Evolutionary conservation across 2,113 vertebrate species (phyloP).

Genomic region (Datnioides undecimradiatus): DNA sequence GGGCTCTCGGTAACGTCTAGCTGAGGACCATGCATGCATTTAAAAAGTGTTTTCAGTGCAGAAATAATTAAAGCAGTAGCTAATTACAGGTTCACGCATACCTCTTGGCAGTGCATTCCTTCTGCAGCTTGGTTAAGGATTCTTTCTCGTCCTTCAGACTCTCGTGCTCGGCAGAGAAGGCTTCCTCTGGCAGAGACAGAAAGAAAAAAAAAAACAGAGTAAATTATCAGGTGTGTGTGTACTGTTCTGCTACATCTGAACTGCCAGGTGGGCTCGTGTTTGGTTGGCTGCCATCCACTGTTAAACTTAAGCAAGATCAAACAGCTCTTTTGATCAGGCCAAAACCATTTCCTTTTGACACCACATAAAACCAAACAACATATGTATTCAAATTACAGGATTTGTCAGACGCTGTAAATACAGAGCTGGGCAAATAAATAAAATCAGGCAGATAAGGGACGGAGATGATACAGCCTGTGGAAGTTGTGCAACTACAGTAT

Average conservation of each 20-base stretch:
- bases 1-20: slow-evolving; percentile 36
- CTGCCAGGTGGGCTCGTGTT: slow-evolving; percentile 68
- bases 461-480: slow-evolving; percentile 34
- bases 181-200: slow-evolving; percentile 86
- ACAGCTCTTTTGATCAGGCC: slow-evolving; percentile 61
- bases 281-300: slow-evolving; percentile 49
- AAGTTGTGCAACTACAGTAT: slow-evolving; percentile 29
- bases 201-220: slow-evolving; percentile 25
- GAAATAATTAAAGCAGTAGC: slow-evolving; percentile 52
- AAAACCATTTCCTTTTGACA: slow-evolving; percentile 75
- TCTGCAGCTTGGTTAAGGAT: slow-evolving; percentile 89
- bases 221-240: slow-evolving; percentile 66
- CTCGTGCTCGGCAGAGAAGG: slow-evolving; percentile 87
- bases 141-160: slow-evolving; percentile 90
- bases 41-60: slow-evolving; percentile 23
- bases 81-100: slow-evolving; percentile 79
- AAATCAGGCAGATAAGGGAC: slow-evolving; percentile 58
- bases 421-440: slow-evolving; percentile 64
- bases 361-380: slow-evolving; percentile 73
- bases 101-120: slow-evolving; percentile 97
- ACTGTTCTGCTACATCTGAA: slow-evolving; percentile 57
- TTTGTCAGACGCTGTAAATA: slow-evolving; percentile 68
- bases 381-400: slow-evolving; percentile 71
- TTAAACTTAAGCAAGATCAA: slow-evolving; percentile 63
- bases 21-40: slow-evolving; percentile 32